phyloP scores from a whole-genome alignment of 2,888 invertebrate genomes.

The Erynnis tages region DNA sequence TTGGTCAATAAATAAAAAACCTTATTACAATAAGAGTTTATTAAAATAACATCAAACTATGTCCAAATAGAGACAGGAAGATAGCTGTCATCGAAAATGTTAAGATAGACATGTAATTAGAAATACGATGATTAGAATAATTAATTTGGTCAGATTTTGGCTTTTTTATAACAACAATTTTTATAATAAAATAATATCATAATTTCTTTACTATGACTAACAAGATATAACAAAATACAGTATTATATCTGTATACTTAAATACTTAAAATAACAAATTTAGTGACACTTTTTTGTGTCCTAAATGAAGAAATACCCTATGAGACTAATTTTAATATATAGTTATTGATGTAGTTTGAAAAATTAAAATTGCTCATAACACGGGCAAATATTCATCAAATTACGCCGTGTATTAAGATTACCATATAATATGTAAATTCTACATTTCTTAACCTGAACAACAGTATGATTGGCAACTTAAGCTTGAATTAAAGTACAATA shows the following conservation, averaged over 20 bases:
- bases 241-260: slow-evolving; percentile 6
- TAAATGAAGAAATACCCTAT: slow-evolving; percentile 4
- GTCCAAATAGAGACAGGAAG: slow-evolving; percentile 35
- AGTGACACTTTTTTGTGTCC: slow-evolving; percentile 1
- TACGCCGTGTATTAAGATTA: too few species aligned
- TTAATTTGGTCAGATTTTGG: slow-evolving; percentile 24
- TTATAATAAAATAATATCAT: slow-evolving; percentile 13
- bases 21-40: slow-evolving; percentile 44
- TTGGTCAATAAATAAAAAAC: slow-evolving; percentile 29
- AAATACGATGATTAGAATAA: slow-evolving; percentile 9
- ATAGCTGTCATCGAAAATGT: not conserved
- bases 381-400: too few species aligned
- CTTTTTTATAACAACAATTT: not conserved
- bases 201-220: not conserved
- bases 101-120: slow-evolving; percentile 6
- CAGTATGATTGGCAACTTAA: too few species aligned
- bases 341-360: slow-evolving; percentile 3
- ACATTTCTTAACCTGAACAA: too few species aligned
- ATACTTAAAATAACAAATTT: slow-evolving; percentile 8
- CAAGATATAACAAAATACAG: slow-evolving; percentile 18
- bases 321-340: slow-evolving; percentile 5
- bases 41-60: slow-evolving; percentile 48
- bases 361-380: not conserved
- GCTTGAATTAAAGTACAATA: too few species aligned
- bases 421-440: too few species aligned